Evolutionary conservation across 37 sponge, comb jelly and placozoan genomes (phyloP), one percentile per base, ranked within the genome.

Genomic region (Lycopodina hypogea): DNA sequence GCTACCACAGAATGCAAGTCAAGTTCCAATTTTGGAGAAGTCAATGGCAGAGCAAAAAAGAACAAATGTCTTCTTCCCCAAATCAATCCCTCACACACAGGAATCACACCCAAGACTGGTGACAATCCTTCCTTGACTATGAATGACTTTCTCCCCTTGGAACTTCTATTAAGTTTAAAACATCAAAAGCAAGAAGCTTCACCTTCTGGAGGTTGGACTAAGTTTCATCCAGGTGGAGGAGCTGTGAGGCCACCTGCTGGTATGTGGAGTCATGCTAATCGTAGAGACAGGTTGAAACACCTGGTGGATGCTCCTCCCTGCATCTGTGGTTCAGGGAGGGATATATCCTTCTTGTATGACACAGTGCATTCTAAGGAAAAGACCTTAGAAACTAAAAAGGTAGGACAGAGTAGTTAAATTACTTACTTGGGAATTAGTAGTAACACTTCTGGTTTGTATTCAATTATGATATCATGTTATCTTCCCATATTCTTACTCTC

Each of bases 291-390:
- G 38, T 68, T 95, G 48, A 91, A 80, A 41, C 96, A 98, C 57
- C 89, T 98, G 15, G 86, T 90, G 7, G 87, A 93, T 26, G 59
- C 90, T 55, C 79, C 96, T 18, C 94, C 94, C 0, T 96, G 99
- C 74, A 56, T 90, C 2, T 95, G 95, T 84, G 99, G 99, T 3
- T 94, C 99, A 66, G 99, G 99, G 62, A 95, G 75, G 88, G 95
- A 95, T 56, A 89, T 95, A 24, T 95, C 95, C 0, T 95, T 95
- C 67, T 84, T 95, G 18, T 90, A 88, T 75, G 95, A 95, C 62
- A 78, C 48, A 45, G 8, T 57, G 61, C 6, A 57, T 42, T 23
- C 71, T 3, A 68, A 56, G 35, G 62, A 59, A 29, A 56, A 48
- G 35, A 8, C 17, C 29, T 50, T 6, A 19, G 1, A 3, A 29